A percentile compares a stretch with the other conserved stretches of the same genome.
phyloP scores from a whole-genome alignment of 2,113 vertebrate genomes.

The Megalops atlanticus region DNA sequence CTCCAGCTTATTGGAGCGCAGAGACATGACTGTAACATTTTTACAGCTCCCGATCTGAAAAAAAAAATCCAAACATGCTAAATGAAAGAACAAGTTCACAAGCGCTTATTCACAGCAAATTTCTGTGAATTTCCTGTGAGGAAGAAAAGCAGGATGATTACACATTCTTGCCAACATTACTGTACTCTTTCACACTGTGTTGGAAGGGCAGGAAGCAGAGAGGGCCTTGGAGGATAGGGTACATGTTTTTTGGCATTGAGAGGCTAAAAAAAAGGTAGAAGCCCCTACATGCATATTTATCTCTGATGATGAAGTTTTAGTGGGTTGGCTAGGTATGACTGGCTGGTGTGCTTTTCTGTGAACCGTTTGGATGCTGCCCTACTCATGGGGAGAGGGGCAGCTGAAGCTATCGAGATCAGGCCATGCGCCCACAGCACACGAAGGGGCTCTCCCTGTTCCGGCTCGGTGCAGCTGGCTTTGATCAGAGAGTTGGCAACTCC shows the following conservation, averaged over 20 bases:
- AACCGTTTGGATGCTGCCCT: not conserved
- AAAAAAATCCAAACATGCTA: conserved; percentile 20
- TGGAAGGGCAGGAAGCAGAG: not conserved
- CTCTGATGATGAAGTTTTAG: not conserved
- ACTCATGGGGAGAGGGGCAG: conserved; percentile 3
- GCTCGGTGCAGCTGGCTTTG: conserved; percentile 16
- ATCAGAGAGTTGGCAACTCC: conserved; percentile 20
- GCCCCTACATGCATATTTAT: not conserved
- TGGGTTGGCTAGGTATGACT: conserved; percentile 1
- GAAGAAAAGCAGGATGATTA: not conserved
- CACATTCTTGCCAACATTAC: too few relatives aligned
- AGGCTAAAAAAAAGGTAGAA: conserved; percentile 8
- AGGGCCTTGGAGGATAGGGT: not conserved
- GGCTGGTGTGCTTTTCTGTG: not conserved
- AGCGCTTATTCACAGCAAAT: not conserved
- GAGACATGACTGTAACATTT: conserved; percentile 96
- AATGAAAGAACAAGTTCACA: not conserved
- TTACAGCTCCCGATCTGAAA: conserved; percentile 93
- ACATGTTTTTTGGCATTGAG: not conserved
- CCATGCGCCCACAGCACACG: not conserved
- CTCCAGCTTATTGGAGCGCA: conserved; percentile 96
- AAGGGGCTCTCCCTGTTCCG: conserved; percentile 29
- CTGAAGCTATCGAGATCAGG: conserved; percentile 15
- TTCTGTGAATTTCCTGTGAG: not conserved
- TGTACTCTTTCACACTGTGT: not conserved